Evolutionary conservation across 2,888 invertebrate species (phyloP), one percentile per base, ranked within the genome.

Genomic region (Microchrysa polita): DNA sequence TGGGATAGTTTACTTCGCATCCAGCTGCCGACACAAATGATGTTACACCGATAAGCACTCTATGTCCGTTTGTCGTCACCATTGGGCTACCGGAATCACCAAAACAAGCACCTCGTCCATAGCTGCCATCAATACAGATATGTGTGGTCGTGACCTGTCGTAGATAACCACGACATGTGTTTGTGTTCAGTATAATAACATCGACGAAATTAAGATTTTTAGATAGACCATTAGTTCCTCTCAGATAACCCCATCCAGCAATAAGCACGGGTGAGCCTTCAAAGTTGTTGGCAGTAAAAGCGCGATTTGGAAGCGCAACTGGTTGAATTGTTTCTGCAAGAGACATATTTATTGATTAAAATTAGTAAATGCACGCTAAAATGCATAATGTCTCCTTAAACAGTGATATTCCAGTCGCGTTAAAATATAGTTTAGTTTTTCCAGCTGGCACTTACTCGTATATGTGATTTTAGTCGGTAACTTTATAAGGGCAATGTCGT

Each of bases 271-370:
- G 72, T n/a, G 57, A 16, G 65, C 83, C 83, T 60, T 81, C 81
- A 48, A 48, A 74, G 63, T 10, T 22, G 14, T 71, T 78, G 75
- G 77, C 79, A 4, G 73, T 82, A 81, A 65, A 80, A 81, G 2
- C 82, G 78, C 44, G 81, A 77, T 80, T 77, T 7, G 86, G 84
- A 71, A 86, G 77, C 57, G 81, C 79, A 23, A 86, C 82, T n/a
- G 83, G 81, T 75, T 83, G 81, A 18, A 86, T 85, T 74, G 81
- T 80, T 10, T 82, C 86, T 86, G 77, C n/a, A 74, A 83, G 82
- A 74, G 82, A 79, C 78, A 75, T 23, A 7, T 18, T 18, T n/a
- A 2, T 18, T 20, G 7, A 55, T 9, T 55, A n/a, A n/a, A n/a
- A n/a, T n/a, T n/a, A n/a, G n/a, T n/a, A n/a, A n/a, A n/a, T n/a